Evolutionary conservation across 2,888 invertebrate species (phyloP).

Genomic region (Phlogophora meticulosa): DNA sequence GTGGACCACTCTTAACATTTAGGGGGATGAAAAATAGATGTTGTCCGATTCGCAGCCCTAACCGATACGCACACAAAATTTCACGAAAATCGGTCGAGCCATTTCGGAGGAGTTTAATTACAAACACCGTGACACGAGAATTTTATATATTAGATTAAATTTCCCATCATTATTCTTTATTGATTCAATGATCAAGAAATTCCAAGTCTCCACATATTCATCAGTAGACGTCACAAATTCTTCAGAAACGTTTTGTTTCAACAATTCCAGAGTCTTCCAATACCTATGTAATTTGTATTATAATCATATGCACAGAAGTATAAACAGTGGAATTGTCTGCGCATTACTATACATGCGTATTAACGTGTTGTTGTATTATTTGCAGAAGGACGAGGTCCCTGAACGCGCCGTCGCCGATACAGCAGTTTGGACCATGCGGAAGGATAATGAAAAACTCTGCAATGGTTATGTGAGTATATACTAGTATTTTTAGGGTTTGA

Average conservation of each 20-base stretch:
- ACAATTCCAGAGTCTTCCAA: slow-evolving; percentile 22
- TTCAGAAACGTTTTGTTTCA: not conserved
- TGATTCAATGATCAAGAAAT: not conserved
- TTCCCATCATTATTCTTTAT: not conserved
- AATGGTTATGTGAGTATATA: slow-evolving; percentile 97
- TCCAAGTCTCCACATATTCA: not conserved
- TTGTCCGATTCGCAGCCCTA: too few relatives aligned
- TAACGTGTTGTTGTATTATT: slow-evolving; percentile 66
- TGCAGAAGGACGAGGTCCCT: slow-evolving; percentile 98
- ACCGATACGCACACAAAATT: too few relatives aligned
- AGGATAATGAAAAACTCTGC: slow-evolving; percentile 99
- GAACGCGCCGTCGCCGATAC: slow-evolving; percentile 98
- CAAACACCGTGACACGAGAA: too few relatives aligned
- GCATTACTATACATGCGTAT: slow-evolving; percentile 7
- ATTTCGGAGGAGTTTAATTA: too few relatives aligned
- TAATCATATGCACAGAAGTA: slow-evolving; percentile 2
- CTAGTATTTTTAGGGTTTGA: too few relatives aligned
- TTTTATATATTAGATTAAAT: too few relatives aligned
- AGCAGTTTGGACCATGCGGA: slow-evolving; percentile 99
- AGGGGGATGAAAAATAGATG: too few relatives aligned
- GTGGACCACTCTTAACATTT: too few relatives aligned
- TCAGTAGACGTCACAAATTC: not conserved
- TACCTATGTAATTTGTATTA: slow-evolving; percentile 20
- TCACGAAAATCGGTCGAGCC: too few relatives aligned
- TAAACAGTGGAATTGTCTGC: slow-evolving; percentile 1